phyloP scores from a whole-genome alignment of 2,888 invertebrate genomes.

The Limnephilus lunatus region DNA sequence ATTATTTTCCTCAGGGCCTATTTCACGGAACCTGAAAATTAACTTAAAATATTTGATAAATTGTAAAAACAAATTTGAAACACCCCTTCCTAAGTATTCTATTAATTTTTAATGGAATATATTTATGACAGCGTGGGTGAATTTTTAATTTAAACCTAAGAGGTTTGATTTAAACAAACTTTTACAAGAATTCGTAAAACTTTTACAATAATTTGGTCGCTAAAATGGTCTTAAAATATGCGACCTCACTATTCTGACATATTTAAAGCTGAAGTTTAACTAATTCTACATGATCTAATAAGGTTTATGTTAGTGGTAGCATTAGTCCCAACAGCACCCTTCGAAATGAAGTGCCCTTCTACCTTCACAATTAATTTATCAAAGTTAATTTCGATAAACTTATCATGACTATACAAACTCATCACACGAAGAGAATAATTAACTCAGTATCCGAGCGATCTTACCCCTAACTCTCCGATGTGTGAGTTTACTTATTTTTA shows the following conservation, averaged over 20 bases:
- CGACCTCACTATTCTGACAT: background rate
- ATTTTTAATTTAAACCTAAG: no score
- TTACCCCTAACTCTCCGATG: background rate
- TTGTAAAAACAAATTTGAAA: no score
- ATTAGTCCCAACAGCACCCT: background rate
- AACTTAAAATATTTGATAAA: no score
- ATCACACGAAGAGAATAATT: slow-evolving; percentile 15
- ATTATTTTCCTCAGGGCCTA: no score
- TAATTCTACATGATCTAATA: background rate
- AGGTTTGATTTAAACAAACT: background rate
- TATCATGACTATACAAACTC: background rate
- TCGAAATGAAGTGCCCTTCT: background rate
- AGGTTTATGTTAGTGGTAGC: no score
- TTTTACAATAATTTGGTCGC: background rate
- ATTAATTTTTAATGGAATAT: no score
- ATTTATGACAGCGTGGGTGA: no score
- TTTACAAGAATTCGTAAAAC: background rate
- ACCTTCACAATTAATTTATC: background rate
- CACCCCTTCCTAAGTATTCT: no score
- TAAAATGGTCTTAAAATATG: background rate
- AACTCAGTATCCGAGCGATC: background rate
- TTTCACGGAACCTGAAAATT: no score
- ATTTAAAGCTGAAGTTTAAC: background rate
- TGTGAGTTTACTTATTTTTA: slow-evolving; percentile 12
- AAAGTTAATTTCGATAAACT: slow-evolving; percentile 20